A percentile compares a stretch with the other conserved stretches of the same genome.
Conservation (phyloP, 1,140 invertebrate species). For the Zaprionus ornatus region DNA sequence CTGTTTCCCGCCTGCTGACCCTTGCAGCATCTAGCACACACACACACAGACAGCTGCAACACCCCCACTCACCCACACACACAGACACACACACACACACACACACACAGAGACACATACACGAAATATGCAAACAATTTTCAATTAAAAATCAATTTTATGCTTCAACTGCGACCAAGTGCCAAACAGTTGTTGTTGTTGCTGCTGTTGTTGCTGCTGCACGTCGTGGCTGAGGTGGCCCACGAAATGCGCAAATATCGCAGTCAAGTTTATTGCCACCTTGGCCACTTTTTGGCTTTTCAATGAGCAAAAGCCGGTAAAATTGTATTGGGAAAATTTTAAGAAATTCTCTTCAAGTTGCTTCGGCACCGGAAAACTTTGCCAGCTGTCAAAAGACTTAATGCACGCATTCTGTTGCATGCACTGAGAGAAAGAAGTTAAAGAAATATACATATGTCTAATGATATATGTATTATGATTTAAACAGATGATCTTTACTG, state of each 20-base stretch:
- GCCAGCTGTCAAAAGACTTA: conserved; percentile 69
- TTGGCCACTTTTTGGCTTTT: conserved; percentile 24
- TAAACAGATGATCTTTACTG: background rate
- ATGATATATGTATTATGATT: background rate
- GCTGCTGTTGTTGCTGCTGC: conserved; percentile 16
- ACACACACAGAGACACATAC: background rate
- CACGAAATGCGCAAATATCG: conserved; percentile 58
- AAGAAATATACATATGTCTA: background rate
- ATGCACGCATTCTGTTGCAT: conserved; percentile 44
- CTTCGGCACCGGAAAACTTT: conserved; percentile 35
- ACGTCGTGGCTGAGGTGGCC: conserved; percentile 24
- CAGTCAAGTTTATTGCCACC: conserved; percentile 41
- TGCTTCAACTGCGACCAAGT: conserved; percentile 78
- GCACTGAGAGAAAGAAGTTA: conserved; percentile 22
- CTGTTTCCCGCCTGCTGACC: background rate
- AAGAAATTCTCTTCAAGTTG: conserved; percentile 15
- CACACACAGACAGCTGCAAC: background rate
- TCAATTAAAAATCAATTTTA: conserved; percentile 82
- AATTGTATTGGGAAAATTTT: conserved; percentile 44
- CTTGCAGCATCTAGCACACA: background rate
- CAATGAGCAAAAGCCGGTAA: conserved; percentile 25
- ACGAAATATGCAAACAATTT: conserved; percentile 80
- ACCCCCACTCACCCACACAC: background rate
- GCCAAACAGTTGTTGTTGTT: conserved; percentile 61
- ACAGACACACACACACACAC: background rate